Conservation (phyloP, 2,113 vertebrate genomes). For the Mormyrus lacerda region DNA sequence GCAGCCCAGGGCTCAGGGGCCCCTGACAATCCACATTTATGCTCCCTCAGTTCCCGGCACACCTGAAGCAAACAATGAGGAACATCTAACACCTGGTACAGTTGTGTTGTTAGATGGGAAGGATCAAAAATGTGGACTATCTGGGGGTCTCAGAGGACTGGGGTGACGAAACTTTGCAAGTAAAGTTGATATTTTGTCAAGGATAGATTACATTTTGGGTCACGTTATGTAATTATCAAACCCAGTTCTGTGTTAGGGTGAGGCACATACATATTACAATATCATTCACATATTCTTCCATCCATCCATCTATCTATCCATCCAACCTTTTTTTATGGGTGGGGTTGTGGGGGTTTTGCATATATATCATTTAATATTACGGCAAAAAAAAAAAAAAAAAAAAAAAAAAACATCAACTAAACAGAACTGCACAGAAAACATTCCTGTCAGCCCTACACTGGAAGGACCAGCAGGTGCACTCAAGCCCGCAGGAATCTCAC, state of each 20-base stretch:
- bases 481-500: background rate
- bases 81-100: background rate
- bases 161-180: background rate
- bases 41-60: background rate
- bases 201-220: background rate
- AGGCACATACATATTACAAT: background rate
- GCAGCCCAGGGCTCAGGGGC: background rate
- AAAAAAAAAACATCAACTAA: background rate
- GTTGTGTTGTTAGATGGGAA: background rate
- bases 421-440: background rate
- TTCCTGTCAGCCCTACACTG: slow-evolving; percentile 35
- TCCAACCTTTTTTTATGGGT: background rate
- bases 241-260: background rate
- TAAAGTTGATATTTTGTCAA: too few relatives aligned
- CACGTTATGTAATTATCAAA: background rate
- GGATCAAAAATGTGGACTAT: background rate
- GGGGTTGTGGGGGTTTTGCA: background rate
- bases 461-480: background rate
- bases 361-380: background rate
- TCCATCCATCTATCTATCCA: background rate
- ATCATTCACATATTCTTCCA: background rate
- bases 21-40: background rate
- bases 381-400: background rate
- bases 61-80: background rate
- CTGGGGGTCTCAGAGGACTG: background rate